Percentiles rank a stretch among this genome's conserved stretches.
These are phyloP conservation scores for Drosophila ogumai DNA, from an alignment of 1,140 invertebrate species.

Conservation along the genomic window DNA sequence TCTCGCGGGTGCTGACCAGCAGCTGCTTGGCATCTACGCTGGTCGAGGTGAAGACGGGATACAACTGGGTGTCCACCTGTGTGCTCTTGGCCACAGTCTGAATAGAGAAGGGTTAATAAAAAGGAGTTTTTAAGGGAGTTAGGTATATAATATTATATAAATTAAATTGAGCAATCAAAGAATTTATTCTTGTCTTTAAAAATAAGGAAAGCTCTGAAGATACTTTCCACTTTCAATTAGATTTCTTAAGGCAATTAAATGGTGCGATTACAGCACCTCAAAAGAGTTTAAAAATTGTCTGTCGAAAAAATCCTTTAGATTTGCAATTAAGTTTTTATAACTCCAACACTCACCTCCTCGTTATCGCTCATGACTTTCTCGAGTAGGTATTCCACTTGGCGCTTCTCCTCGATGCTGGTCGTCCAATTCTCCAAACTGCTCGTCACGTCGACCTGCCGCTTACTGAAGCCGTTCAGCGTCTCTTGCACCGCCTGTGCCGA, in stretches of 20 bases:
- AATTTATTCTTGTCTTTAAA: not conserved
- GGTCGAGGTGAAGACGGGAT: slow-evolving; percentile 90
- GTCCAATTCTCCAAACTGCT: slow-evolving; percentile 90
- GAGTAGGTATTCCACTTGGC: slow-evolving; percentile 89
- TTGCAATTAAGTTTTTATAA: not conserved
- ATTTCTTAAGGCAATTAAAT: not conserved
- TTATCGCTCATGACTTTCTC: slow-evolving; percentile 91
- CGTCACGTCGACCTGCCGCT: slow-evolving; percentile 88
- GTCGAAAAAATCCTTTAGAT: not conserved
- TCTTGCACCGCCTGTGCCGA: slow-evolving; percentile 90
- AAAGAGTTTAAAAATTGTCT: not conserved
- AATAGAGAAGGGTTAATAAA: slow-evolving; percentile 12
- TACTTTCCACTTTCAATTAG: not conserved
- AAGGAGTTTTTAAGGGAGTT: not conserved
- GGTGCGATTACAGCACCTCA: not conserved
- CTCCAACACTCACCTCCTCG: slow-evolving; percentile 87
- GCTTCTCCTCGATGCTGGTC: slow-evolving; percentile 87
- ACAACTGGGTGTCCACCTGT: slow-evolving; percentile 90
- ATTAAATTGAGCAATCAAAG: not conserved
- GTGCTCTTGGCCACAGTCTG: slow-evolving; percentile 91
- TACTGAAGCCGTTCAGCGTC: slow-evolving; percentile 89
- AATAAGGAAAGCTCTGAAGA: no score
- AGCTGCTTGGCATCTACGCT: slow-evolving; percentile 87
- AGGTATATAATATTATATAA: no score
- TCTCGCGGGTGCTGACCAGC: slow-evolving; percentile 85